phyloP scores from a whole-genome alignment of 2,113 vertebrate genomes.

The Cromileptes altivelis region DNA sequence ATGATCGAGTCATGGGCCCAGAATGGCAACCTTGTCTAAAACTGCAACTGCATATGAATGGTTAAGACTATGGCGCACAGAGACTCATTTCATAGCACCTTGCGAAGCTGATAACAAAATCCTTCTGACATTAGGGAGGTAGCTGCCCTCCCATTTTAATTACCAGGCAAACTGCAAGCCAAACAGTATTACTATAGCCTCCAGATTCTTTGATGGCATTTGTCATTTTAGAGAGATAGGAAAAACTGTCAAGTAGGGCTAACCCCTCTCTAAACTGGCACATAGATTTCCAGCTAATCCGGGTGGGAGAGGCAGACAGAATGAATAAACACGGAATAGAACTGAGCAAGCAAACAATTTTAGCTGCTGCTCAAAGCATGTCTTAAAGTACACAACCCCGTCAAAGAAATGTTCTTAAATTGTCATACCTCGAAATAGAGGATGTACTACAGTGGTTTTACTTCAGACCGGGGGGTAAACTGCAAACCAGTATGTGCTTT shows the following conservation, averaged over 20 bases:
- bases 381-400: slow-evolving; percentile 66
- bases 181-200: slow-evolving; percentile 59
- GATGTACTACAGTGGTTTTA: slow-evolving; percentile 47
- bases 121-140: slow-evolving; percentile 71
- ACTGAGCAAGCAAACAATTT: slow-evolving; percentile 73
- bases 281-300: slow-evolving; percentile 73
- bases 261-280: slow-evolving; percentile 68
- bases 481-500: slow-evolving; percentile 49
- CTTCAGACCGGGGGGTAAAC: slow-evolving; percentile 12
- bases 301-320: slow-evolving; percentile 49
- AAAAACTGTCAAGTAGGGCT: slow-evolving; percentile 66
- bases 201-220: slow-evolving; percentile 58
- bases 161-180: slow-evolving; percentile 77
- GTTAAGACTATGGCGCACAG: slow-evolving; percentile 57
- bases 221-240: slow-evolving; percentile 66
- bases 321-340: slow-evolving; percentile 67
- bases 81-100: slow-evolving; percentile 69
- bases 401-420: slow-evolving; percentile 48
- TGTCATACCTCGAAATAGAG: slow-evolving; percentile 38
- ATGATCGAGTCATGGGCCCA: slow-evolving; percentile 65
- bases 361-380: slow-evolving; percentile 56
- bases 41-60: slow-evolving; percentile 68
- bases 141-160: slow-evolving; percentile 76
- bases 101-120: slow-evolving; percentile 77
- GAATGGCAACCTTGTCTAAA: slow-evolving; percentile 65